These are phyloP conservation scores for Apus apus DNA, from an alignment of 2,113 vertebrate species.

Conservation along the genomic window DNA sequence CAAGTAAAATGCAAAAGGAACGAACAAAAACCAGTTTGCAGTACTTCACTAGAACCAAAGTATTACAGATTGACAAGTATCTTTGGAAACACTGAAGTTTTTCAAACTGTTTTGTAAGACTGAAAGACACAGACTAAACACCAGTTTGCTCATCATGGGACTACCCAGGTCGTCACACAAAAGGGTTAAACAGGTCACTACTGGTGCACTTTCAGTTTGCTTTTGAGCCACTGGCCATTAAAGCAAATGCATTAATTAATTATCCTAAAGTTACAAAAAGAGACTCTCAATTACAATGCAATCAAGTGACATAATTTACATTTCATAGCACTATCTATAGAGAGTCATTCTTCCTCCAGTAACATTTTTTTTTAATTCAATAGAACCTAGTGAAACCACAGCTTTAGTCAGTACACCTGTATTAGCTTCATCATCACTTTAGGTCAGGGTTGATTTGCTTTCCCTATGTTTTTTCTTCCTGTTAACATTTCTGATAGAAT, in stretches of 20 bases:
- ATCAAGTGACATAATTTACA: neutral
- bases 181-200: neutral
- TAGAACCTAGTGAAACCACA: neutral
- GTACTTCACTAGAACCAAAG: neutral
- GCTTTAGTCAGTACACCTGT: neutral
- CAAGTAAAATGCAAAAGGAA: neutral
- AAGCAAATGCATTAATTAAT: neutral
- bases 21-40: rapidly evolving
- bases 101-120: neutral
- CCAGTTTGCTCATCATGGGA: neutral
- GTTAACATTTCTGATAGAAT: neutral
- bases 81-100: neutral
- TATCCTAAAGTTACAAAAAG: neutral
- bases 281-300: neutral
- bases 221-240: neutral
- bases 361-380: neutral
- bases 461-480: neutral
- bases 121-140: neutral
- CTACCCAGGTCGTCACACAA: neutral
- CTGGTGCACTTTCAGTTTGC: neutral
- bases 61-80: neutral
- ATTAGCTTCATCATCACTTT: neutral
- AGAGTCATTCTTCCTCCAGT: neutral
- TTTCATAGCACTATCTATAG: neutral
- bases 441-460: neutral